Percentiles rank a stretch among this genome's conserved stretches.
Conservation (phyloP, 2,888 invertebrate species). For the Halictus ligatus region DNA sequence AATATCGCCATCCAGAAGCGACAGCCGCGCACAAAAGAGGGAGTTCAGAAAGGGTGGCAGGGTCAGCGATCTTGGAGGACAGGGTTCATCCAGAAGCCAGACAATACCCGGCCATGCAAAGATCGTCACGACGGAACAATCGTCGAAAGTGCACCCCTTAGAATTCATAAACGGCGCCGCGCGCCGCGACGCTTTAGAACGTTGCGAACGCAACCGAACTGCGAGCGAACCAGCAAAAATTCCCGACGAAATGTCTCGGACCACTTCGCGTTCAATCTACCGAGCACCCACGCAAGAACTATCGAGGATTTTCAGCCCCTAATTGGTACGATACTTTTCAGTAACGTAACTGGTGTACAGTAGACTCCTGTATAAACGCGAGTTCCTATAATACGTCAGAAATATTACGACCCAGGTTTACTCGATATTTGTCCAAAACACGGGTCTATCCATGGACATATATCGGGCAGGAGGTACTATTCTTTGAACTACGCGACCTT, state of each 20-base stretch:
- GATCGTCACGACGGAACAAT: conserved; percentile 68
- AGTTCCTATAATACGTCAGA: no score
- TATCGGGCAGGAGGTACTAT: no score
- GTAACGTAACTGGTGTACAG: no score
- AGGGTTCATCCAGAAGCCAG: conserved; percentile 67
- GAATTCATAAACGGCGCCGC: conserved; percentile 60
- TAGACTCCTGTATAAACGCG: no score
- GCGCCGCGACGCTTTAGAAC: conserved; percentile 36
- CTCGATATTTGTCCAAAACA: no score
- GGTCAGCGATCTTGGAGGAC: conserved; percentile 61
- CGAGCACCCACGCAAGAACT: neutral
- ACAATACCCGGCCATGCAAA: conserved; percentile 62
- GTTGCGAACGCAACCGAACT: neutral
- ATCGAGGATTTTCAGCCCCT: neutral
- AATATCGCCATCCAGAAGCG: conserved; percentile 58
- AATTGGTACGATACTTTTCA: no score
- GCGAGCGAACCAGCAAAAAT: neutral
- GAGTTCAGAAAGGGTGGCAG: conserved; percentile 21
- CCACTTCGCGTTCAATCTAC: neutral
- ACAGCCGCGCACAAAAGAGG: conserved; percentile 28
- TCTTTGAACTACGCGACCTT: no score
- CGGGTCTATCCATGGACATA: no score
- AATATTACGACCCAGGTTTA: no score
- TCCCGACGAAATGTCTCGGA: neutral
- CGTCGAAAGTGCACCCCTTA: conserved; percentile 62